Conservation (phyloP, 2,888 invertebrate species). For the Cheiracanthium punctorium region DNA sequence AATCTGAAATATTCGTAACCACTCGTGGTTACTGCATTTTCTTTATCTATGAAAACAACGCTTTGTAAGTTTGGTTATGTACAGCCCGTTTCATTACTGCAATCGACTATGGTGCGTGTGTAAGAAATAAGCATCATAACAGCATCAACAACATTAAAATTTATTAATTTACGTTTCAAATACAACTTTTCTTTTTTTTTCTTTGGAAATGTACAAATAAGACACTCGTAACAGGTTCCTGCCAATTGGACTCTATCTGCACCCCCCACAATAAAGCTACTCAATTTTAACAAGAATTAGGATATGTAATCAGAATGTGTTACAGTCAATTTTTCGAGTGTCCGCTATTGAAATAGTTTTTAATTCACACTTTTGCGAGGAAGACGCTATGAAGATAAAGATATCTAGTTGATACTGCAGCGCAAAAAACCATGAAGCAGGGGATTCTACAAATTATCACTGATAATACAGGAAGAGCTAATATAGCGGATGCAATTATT, state of each 20-base stretch:
- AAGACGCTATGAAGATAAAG: neutral
- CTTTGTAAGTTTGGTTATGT: too few species aligned
- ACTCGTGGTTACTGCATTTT: too few species aligned
- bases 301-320: neutral
- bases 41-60: too few species aligned
- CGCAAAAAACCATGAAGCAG: neutral
- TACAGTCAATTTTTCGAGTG: too few species aligned
- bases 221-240: neutral
- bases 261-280: neutral
- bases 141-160: slow-evolving; percentile 19
- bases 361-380: neutral
- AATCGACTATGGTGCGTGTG: too few species aligned
- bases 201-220: slow-evolving; percentile 10
- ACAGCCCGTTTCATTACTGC: too few species aligned
- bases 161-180: slow-evolving; percentile 1
- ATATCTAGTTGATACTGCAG: neutral
- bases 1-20: too few species aligned
- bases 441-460: slow-evolving; percentile 15
- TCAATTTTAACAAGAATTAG: neutral
- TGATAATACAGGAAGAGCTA: slow-evolving; percentile 26
- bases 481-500: slow-evolving; percentile 3
- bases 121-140: neutral
- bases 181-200: too few species aligned
- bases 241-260: neutral
- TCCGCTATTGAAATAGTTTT: neutral